Base-by-base conservation (phyloP, 2,888 invertebrate genomes). In the Autographa gamma region DNA sequence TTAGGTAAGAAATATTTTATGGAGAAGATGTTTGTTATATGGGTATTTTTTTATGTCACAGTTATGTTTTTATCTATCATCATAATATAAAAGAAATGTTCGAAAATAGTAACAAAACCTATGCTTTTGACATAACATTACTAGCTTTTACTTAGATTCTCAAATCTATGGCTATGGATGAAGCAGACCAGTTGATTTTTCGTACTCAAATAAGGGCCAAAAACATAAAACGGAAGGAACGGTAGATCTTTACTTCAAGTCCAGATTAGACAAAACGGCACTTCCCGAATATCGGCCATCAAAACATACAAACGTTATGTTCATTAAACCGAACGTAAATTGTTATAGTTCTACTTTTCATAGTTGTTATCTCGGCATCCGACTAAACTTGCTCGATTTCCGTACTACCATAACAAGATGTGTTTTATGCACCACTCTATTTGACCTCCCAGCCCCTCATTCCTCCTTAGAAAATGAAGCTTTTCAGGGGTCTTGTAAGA, bases 381-480 rank as follows among this genome's bases (percentile, higher is more conserved):
- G 89, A 87, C 84, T 85, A 85, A 93, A 94, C 89, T 94, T 94
- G 83, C 88, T 85, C 92, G 89, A 92, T 93, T 92, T 92, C 92
- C 93, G 90, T 79, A 86, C 90, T 89, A 90, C 86, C 91, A 92
- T 92, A 92, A 93, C 93, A 92, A 94, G 93, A 93, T 91, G 89
- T 91, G 87, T 92, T 92, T 91, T 87, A 91, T 87, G 73, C 79
- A 87, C 93, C 92, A 90, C 59, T 67, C 71, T 75, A 71, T 52
- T 56, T 77, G 93, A 88, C 66, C 89, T 84, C 59, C 80, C 82
- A 63, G 62, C 63, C 79, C 71, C 66, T 73, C 59, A 65, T 58
- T 3, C 9, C 8, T 61, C 32, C 8, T 72, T 66, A 41, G 48
- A 73, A 67, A 65, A 69, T 56, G 60, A 70, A 60, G 60, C 54